These are phyloP conservation scores for Herpetotheres cachinnans DNA, from an alignment of 2,113 vertebrate genomes.

Conservation along the genomic window DNA sequence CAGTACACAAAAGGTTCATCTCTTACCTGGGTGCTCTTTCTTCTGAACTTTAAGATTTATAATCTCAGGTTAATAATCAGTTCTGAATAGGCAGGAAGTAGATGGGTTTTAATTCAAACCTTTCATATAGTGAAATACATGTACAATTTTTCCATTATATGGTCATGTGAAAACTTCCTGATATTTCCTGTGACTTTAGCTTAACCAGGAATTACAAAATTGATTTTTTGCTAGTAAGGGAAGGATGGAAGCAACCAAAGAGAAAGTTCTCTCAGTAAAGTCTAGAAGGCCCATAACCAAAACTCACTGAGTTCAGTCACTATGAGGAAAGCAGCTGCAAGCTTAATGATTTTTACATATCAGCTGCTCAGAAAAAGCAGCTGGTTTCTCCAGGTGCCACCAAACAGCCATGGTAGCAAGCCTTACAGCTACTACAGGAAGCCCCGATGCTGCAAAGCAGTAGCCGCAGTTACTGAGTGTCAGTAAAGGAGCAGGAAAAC, in stretches of 20 bases:
- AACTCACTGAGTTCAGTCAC: neutral
- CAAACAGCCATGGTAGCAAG: neutral
- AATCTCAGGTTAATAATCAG: neutral
- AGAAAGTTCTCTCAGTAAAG: neutral
- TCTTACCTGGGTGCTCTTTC: neutral
- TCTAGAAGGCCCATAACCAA: neutral
- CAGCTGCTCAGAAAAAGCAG: neutral
- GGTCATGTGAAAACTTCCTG: neutral
- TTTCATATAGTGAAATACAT: neutral
- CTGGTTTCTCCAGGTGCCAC: neutral
- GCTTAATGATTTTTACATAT: neutral
- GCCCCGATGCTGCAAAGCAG: neutral
- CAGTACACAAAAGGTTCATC: neutral
- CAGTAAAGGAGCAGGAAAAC: neutral
- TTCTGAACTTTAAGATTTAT: neutral
- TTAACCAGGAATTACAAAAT: neutral
- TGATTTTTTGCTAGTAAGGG: neutral
- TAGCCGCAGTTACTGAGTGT: fast-evolving
- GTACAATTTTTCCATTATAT: neutral
- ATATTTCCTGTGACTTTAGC: neutral
- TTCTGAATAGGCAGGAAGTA: neutral
- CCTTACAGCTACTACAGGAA: neutral
- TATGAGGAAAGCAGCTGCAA: neutral
- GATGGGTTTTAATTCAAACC: neutral
- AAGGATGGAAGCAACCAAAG: neutral